Evolutionary conservation across 2,888 invertebrate species (phyloP), one percentile per base, ranked within the genome.

Genomic region (Apamea monoglypha): DNA sequence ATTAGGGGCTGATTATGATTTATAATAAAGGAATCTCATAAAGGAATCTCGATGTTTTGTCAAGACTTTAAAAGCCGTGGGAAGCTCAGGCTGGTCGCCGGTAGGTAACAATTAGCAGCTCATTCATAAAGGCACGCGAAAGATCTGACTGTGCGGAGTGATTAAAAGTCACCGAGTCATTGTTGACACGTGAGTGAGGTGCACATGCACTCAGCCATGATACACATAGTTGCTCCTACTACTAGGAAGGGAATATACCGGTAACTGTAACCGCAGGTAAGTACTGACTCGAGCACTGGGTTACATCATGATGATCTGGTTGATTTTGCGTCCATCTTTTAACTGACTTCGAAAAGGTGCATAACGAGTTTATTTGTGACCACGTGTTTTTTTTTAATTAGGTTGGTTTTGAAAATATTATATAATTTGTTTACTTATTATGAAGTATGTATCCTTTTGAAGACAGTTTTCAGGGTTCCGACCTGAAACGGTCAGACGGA

Each of bases 151-250:
- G 67, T 44, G 29, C 5, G 18, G 36, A 61, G 12, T 36, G 47
- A 82, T 82, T 74, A 68, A 12, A 66, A 75, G 67, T 47, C 53
- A 63, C 7, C 16, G 50, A 68, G 68, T 69, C 82, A 80, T 68
- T 69, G 36, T 56, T 25, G 10, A 81, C 80, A 82, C 80, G 76
- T 53, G 82, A 44, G 5, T 44, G 12, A 44, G 25, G 80, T 82
- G 29, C 82, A 75, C 44, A 5, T 44, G 76, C 61, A 81, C 82
- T 47, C 3, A n/a, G 0, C 0, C 1, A 21, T 82, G 76, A 82
- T 63, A 53, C 12, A 61, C 56, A 1, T 14, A 67, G 44, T 18
- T 16, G 53, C 44, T 16, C 29, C 18, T 18, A 21, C 16, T 53
- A 36, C 61, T 3, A 29, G 61, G 82, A 82, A 75, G 36, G 53